phyloP scores from a whole-genome alignment of 2,113 vertebrate species.

The Ariopsis seemanni region DNA sequence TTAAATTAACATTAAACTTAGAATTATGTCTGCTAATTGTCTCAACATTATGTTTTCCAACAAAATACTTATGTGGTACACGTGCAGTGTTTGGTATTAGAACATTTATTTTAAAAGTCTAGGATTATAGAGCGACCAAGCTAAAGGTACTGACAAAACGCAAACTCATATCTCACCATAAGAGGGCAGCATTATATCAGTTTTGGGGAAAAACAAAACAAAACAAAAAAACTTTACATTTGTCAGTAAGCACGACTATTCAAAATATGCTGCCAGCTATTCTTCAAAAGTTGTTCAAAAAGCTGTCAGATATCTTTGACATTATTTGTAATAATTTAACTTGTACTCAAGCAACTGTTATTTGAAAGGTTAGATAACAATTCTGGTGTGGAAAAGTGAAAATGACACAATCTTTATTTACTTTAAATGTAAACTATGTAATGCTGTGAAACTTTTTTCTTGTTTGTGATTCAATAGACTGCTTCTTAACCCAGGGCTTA shows the following conservation, averaged over 20 bases:
- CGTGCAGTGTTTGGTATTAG: not conserved
- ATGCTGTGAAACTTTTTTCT: not conserved
- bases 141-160: not conserved
- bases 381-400: not conserved
- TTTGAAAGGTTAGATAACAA: not conserved
- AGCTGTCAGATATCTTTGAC: not conserved
- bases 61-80: not conserved
- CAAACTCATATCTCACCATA: conserved; percentile 57
- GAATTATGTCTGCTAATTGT: not conserved
- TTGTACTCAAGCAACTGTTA: not conserved
- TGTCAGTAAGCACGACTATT: not conserved
- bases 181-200: conserved; percentile 70
- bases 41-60: not conserved
- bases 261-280: not conserved
- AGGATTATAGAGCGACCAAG: not conserved
- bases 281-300: not conserved
- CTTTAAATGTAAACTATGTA: conserved; percentile 7
- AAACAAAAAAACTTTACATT: not conserved
- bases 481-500: conserved; percentile 24
- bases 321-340: not conserved
- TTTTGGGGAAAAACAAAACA: conserved; percentile 18
- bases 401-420: not conserved
- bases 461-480: not conserved
- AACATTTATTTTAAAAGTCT: not conserved
- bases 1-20: not conserved